Percentiles rank a stretch among this genome's conserved stretches.
phyloP scores from a whole-genome alignment of 2,797 vertebrate species.

The Poecilia gillii region DNA sequence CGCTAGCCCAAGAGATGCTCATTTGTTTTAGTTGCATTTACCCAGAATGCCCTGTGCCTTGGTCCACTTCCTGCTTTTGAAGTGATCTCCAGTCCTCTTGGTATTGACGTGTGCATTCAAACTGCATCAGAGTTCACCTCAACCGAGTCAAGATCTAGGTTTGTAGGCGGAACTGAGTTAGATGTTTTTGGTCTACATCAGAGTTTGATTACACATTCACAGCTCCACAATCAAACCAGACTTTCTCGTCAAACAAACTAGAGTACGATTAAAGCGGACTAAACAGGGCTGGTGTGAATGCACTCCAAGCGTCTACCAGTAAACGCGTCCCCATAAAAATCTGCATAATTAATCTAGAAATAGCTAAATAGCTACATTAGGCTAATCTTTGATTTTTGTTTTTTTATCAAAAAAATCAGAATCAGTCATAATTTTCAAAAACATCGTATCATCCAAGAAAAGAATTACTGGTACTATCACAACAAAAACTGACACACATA shows the following conservation, averaged over 20 bases:
- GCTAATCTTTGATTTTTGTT: neutral
- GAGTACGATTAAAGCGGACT: neutral
- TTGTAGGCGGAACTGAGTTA: too few relatives aligned
- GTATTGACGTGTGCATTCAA: too few relatives aligned
- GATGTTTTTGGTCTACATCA: too few relatives aligned
- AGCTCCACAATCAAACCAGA: neutral
- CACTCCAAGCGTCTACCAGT: neutral
- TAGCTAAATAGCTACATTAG: neutral
- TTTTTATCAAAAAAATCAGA: neutral
- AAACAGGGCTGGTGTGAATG: neutral
- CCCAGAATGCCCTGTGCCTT: too few relatives aligned
- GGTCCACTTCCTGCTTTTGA: too few relatives aligned
- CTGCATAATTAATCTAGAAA: neutral
- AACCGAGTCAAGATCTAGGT: too few relatives aligned
- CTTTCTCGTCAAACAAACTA: neutral
- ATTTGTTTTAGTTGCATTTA: neutral
- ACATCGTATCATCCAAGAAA: neutral
- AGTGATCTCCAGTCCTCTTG: too few relatives aligned
- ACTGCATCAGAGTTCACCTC: too few relatives aligned
- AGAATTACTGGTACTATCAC: neutral
- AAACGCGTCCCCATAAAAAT: neutral
- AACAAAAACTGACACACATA: neutral
- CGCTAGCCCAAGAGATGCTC: neutral
- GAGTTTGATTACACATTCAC: too few relatives aligned
- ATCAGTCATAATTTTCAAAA: neutral